These are phyloP conservation scores for Zoroaster sp. DNA, from an alignment of 53 echinoderm and acorn worm genomes.

Conservation along the genomic window DNA sequence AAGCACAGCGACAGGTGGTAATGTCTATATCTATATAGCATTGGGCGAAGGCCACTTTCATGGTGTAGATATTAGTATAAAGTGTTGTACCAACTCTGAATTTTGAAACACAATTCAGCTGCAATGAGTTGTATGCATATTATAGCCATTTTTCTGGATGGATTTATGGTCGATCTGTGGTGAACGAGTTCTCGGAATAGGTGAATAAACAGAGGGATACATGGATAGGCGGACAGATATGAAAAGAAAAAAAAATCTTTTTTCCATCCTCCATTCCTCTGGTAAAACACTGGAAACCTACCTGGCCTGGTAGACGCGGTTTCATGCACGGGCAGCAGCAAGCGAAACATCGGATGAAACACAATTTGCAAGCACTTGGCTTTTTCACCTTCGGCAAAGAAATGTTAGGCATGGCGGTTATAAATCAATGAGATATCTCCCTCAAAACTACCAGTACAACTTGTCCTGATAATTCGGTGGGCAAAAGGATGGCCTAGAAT, in stretches of 20 bases:
- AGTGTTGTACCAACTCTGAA: too few relatives aligned
- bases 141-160: neutral
- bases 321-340: slow-evolving; percentile 69
- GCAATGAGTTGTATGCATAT: neutral
- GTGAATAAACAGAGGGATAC: too few relatives aligned
- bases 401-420: slow-evolving; percentile 71
- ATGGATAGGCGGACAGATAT: too few relatives aligned
- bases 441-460: too few relatives aligned
- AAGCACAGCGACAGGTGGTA: too few relatives aligned
- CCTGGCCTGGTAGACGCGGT: slow-evolving; percentile 59
- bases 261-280: neutral
- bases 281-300: neutral
- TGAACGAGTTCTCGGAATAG: too few relatives aligned
- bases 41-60: too few relatives aligned
- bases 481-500: too few relatives aligned
- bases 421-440: too few relatives aligned
- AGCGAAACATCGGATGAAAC: slow-evolving; percentile 62
- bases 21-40: too few relatives aligned
- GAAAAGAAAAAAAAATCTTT: neutral
- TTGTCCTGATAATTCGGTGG: too few relatives aligned
- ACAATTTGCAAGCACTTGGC: slow-evolving; percentile 76
- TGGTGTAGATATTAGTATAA: too few relatives aligned
- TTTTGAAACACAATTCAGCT: neutral
- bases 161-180: neutral
- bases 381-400: slow-evolving; percentile 60